phyloP scores from a whole-genome alignment of 2,113 vertebrate species.

The Petrocephalus zakoni region DNA sequence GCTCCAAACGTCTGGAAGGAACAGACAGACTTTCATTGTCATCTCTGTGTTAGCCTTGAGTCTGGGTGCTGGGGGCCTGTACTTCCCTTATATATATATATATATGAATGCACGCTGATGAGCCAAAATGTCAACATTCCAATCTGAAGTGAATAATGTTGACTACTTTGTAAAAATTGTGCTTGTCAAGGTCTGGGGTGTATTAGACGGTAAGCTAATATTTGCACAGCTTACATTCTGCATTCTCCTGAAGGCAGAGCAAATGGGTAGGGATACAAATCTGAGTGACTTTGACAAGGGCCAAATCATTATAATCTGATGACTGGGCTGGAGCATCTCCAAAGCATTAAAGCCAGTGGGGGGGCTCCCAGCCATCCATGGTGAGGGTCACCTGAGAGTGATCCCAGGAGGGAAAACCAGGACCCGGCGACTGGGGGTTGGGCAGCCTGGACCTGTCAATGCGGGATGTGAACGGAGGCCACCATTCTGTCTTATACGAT shows the following conservation, averaged over 20 bases:
- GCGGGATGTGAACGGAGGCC: background rate
- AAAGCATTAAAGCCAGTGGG: background rate
- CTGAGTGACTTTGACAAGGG: background rate
- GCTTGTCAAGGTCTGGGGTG: background rate
- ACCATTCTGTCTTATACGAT: background rate
- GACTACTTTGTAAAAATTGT: background rate
- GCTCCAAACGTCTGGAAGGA: constrained; percentile 79
- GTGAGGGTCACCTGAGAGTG: background rate
- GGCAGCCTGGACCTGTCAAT: background rate
- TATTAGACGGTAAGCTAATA: background rate
- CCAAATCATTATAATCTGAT: background rate
- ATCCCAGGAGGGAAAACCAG: background rate
- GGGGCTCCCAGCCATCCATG: background rate
- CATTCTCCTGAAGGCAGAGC: background rate
- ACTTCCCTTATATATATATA: background rate
- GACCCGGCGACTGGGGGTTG: background rate
- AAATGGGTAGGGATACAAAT: background rate
- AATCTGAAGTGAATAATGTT: background rate
- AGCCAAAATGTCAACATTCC: background rate
- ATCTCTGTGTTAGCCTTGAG: background rate
- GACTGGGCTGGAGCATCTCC: background rate
- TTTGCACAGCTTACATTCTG: background rate
- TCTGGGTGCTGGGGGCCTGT: background rate
- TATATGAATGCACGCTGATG: background rate
- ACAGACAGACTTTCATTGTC: constrained; percentile 31